A percentile compares a stretch with the other conserved stretches of the same genome.
Conservation (phyloP, 2,113 vertebrate species). For the Aspiorhynchus laticeps region DNA sequence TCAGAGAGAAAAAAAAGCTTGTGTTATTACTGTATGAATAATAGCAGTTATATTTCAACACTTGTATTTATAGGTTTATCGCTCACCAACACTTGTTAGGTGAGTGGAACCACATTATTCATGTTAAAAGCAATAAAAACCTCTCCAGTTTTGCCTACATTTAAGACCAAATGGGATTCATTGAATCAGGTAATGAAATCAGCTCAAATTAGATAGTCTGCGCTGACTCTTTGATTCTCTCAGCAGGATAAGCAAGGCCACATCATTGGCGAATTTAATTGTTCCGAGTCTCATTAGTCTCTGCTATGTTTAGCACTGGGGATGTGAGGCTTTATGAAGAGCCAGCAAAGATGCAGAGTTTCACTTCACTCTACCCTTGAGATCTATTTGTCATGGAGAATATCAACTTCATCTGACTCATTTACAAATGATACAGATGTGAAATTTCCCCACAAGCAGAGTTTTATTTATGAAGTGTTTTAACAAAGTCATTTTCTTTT, state of each 20-base stretch:
- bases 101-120: not conserved
- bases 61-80: not conserved
- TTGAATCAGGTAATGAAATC: slow-evolving; percentile 29
- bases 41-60: not conserved
- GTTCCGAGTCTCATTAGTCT: slow-evolving; percentile 28
- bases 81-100: not conserved
- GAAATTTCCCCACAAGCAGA: not conserved
- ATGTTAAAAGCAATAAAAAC: not conserved
- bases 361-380: slow-evolving; percentile 11
- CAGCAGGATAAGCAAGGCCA: slow-evolving; percentile 31
- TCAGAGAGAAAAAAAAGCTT: not conserved
- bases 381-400: not conserved
- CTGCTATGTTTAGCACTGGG: slow-evolving; percentile 27
- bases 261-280: slow-evolving; percentile 22
- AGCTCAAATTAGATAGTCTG: slow-evolving; percentile 5
- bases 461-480: not conserved
- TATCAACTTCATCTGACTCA: not conserved
- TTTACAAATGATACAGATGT: not conserved
- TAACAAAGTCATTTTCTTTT: not conserved
- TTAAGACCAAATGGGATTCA: slow-evolving; percentile 25
- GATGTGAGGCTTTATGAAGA: not conserved
- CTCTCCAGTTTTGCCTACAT: not conserved
- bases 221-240: slow-evolving; percentile 28
- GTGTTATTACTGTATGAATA: not conserved
- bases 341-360: slow-evolving; percentile 23